A percentile compares a stretch with the other conserved stretches of the same genome.
phyloP scores from a whole-genome alignment of 2,113 vertebrate genomes.

The Eurystomus gularis region DNA sequence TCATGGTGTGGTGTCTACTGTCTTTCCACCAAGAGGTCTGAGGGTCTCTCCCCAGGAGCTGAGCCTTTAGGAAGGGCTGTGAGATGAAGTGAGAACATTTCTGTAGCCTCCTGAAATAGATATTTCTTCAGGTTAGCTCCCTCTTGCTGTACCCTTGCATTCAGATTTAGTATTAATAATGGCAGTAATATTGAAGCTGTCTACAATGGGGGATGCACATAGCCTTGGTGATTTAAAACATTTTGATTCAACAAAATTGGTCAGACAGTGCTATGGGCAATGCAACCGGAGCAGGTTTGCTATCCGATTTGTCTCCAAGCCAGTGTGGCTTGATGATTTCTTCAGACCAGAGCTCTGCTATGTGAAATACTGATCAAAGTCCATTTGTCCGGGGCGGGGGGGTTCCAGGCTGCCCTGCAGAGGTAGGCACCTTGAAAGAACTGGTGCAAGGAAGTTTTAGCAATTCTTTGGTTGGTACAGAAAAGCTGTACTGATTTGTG shows the following conservation, averaged over 20 bases:
- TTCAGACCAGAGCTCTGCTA: neutral
- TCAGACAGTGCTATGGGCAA: neutral
- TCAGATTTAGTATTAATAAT: neutral
- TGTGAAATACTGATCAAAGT: neutral
- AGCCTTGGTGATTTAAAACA: neutral
- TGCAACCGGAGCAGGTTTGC: rapidly evolving
- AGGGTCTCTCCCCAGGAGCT: neutral
- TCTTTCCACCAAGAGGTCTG: neutral
- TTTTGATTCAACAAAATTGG: neutral
- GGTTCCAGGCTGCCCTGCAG: neutral
- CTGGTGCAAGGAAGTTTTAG: neutral
- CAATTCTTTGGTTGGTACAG: neutral
- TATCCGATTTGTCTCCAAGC: neutral
- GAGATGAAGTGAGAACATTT: neutral
- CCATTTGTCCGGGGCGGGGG: neutral
- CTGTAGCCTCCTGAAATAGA: neutral
- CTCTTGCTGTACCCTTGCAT: neutral
- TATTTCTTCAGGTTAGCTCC: neutral
- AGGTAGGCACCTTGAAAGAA: neutral
- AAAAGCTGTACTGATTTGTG: neutral
- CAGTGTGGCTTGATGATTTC: neutral
- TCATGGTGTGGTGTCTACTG: rapidly evolving
- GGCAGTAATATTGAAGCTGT: neutral
- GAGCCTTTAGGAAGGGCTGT: neutral
- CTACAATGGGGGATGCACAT: rapidly evolving